These are phyloP conservation scores for Nesoenas mayeri DNA, from an alignment of 2,113 vertebrate genomes.

Conservation along the genomic window DNA sequence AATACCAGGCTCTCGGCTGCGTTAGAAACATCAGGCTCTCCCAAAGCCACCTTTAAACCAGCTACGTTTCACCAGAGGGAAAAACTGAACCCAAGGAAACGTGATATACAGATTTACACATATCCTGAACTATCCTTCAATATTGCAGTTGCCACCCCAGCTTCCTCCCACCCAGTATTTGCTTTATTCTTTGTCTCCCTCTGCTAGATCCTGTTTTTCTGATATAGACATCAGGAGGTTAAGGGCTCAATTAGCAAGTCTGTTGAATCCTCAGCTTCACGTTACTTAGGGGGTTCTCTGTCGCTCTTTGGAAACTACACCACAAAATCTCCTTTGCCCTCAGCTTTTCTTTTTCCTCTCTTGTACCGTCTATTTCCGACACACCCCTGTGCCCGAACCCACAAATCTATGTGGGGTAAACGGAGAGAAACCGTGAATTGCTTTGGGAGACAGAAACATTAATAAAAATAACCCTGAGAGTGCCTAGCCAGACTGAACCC, in stretches of 20 bases:
- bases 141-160: conserved; percentile 29
- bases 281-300: conserved; percentile 53
- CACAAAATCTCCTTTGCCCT: conserved; percentile 54
- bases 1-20: not conserved
- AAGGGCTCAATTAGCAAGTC: conserved; percentile 75
- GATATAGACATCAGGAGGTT: conserved; percentile 80
- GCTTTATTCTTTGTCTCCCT: conserved; percentile 63
- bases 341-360: not conserved
- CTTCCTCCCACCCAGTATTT: conserved; percentile 59
- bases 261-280: conserved; percentile 63
- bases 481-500: not conserved
- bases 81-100: conserved; percentile 56
- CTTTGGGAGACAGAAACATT: not conserved
- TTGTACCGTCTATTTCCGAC: not conserved
- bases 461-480: not conserved
- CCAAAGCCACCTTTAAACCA: conserved; percentile 60
- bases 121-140: not conserved
- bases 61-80: conserved; percentile 43
- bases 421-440: not conserved
- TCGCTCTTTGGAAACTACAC: conserved; percentile 53
- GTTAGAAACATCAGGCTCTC: not conserved
- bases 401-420: conserved; percentile 5
- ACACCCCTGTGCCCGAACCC: not conserved
- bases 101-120: not conserved
- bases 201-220: conserved; percentile 68